Base-by-base conservation (phyloP, 2,888 invertebrate species). In the Xiphydria camelus region DNA sequence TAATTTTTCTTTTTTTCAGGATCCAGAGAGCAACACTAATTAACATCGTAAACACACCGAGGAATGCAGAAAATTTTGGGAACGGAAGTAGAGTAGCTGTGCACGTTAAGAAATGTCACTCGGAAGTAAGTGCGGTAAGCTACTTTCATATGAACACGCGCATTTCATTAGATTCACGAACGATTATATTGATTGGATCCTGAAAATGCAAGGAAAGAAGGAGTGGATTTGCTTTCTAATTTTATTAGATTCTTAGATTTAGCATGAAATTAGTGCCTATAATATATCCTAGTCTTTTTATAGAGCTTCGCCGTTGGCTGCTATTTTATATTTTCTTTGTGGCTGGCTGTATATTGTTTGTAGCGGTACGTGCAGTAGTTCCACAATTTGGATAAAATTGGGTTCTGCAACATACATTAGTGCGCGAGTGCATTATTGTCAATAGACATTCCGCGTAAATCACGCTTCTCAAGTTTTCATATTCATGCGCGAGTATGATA, bases 331-430 rank as follows among this genome's bases (percentile, higher is more conserved):
- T 57, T 74, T 74, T 53, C 73, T 72, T 58, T 75, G 77, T 44
- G 81, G 80, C 76, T 80, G 80, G 62, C 81, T 83, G 76, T 91
- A 93, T 62, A 93, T 82, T 35, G 87, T 86, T 76, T 93, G 91
- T 59, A 94, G 79, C 32, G 93, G 93, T 58, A 93, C 89, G 72
- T 94, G 93, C 33, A 94, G 81, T 48, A 94, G 77, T 78, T 94
- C 93, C 62, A 92, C 85, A 64, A 94, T 81, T 77, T 89, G 85
- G 57, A 89, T 85, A 73, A 87, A 91, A 76, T 90, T 85, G 41
- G 88, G 85, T 76, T 93, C 93, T 92, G 81, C 14, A 86, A 85
- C 53, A 59, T 29, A 29, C 29, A 12, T 4, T n/a, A n/a, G n/a
- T n/a, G n/a, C n/a, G n/a, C n/a, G n/a, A n/a, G n/a, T n/a, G n/a